phyloP scores from a whole-genome alignment of 2,113 vertebrate genomes.

The Anseranas semipalmata region DNA sequence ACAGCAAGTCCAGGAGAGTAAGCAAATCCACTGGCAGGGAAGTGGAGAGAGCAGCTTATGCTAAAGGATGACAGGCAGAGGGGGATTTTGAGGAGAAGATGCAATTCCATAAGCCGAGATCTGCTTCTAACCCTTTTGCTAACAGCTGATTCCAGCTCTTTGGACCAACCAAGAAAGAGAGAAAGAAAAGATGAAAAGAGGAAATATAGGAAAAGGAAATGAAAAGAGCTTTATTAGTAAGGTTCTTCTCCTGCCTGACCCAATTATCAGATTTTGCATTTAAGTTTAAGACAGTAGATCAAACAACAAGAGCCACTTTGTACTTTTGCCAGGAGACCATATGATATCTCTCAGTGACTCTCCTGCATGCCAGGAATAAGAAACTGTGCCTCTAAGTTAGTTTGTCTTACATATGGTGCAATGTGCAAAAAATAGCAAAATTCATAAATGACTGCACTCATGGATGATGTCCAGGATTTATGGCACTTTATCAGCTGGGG shows the following conservation, averaged over 20 bases:
- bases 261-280: conserved; percentile 87
- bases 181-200: conserved; percentile 74
- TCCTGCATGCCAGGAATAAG: conserved; percentile 79
- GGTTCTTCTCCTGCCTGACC: conserved; percentile 85
- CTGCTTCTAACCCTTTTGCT: not conserved
- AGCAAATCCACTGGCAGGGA: not conserved
- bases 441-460: conserved; percentile 53
- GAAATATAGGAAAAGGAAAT: conserved; percentile 84
- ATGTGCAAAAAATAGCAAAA: conserved; percentile 53
- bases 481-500: conserved; percentile 69
- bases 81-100: not conserved
- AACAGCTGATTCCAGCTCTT: conserved; percentile 46
- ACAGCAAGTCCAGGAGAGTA: not conserved
- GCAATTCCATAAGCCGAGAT: not conserved
- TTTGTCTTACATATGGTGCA: conserved; percentile 75
- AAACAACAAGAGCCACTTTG: conserved; percentile 83
- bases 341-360: conserved; percentile 84
- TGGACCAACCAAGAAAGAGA: not conserved
- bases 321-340: conserved; percentile 88
- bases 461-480: conserved; percentile 68
- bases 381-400: conserved; percentile 67
- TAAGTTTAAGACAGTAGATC: conserved; percentile 87
- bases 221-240: conserved; percentile 82
- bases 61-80: not conserved
- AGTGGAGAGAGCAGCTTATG: not conserved